phyloP scores from a whole-genome alignment of 1,140 invertebrate genomes.

The Heliconius eleuchia region DNA sequence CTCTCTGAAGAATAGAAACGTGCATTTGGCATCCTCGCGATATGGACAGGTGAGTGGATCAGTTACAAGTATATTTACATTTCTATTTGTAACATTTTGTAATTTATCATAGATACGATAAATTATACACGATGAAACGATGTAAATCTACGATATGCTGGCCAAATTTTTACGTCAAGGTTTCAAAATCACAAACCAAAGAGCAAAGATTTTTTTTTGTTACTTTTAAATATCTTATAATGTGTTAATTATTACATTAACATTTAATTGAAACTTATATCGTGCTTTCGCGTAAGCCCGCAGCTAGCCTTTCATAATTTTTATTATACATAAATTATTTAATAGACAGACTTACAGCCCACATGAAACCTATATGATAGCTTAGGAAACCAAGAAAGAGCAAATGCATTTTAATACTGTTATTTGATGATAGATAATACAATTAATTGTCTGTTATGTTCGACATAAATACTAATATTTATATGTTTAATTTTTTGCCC shows the following conservation, averaged over 20 bases:
- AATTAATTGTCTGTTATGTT: slow-evolving; percentile 21
- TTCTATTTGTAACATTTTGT: slow-evolving; percentile 28
- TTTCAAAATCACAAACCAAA: not conserved
- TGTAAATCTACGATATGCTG: not conserved
- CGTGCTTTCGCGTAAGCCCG: not conserved
- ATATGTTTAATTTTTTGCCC: not conserved
- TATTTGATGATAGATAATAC: slow-evolving; percentile 28
- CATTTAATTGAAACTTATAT: not conserved
- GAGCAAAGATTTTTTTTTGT: not conserved
- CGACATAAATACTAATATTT: not conserved
- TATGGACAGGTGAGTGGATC: slow-evolving; percentile 75
- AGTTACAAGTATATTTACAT: slow-evolving; percentile 14
- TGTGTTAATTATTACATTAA: not conserved
- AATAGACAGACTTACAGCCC: slow-evolving; percentile 11
- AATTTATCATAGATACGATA: slow-evolving; percentile 26
- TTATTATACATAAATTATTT: not conserved
- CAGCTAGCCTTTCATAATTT: not conserved
- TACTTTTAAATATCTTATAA: not conserved
- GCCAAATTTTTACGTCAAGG: slow-evolving; percentile 5
- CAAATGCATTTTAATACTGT: slow-evolving; percentile 30
- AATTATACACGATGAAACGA: slow-evolving; percentile 17
- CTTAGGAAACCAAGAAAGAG: slow-evolving; percentile 38
- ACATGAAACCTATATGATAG: not conserved
- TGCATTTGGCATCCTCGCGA: slow-evolving; percentile 73
- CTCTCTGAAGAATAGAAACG: slow-evolving; percentile 74